Evolutionary conservation across 2,797 vertebrate genomes (phyloP).

Genomic region (Nasua narica): DNA sequence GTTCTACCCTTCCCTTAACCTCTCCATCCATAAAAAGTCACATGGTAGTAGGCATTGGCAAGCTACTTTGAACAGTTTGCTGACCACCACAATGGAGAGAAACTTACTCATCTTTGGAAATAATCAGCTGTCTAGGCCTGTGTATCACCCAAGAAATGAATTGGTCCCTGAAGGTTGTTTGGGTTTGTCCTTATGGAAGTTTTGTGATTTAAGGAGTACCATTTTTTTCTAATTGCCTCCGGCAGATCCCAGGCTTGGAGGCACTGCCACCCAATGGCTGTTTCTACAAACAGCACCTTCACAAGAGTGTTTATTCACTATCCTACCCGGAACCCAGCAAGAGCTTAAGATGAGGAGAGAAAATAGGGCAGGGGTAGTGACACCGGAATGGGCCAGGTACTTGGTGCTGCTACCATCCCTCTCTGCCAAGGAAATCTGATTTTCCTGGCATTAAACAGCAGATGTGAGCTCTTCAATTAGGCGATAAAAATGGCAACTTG

Average conservation of each 20-base stretch:
- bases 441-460: slow-evolving; percentile 36
- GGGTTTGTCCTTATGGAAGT: not conserved
- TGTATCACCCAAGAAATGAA: not conserved
- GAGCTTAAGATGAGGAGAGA: not conserved
- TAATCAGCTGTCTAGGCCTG: not conserved
- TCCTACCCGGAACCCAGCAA: not conserved
- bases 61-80: not conserved
- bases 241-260: slow-evolving; percentile 21
- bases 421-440: slow-evolving; percentile 46
- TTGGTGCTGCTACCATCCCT: not conserved
- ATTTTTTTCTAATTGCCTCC: not conserved
- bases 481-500: slow-evolving; percentile 51
- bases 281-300: slow-evolving; percentile 50
- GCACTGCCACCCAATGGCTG: slow-evolving; percentile 64
- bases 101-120: not conserved
- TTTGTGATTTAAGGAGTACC: not conserved
- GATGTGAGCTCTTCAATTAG: slow-evolving; percentile 34
- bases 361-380: not conserved
- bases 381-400: not conserved
- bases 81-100: not conserved
- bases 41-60: not conserved
- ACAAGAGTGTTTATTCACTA: not conserved
- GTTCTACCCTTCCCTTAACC: not conserved
- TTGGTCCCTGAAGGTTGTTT: not conserved
- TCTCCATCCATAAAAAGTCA: not conserved